Percentiles rank a stretch among this genome's conserved stretches.
phyloP scores from a whole-genome alignment of 2,113 vertebrate species.

The Illadopsis cleaveri region DNA sequence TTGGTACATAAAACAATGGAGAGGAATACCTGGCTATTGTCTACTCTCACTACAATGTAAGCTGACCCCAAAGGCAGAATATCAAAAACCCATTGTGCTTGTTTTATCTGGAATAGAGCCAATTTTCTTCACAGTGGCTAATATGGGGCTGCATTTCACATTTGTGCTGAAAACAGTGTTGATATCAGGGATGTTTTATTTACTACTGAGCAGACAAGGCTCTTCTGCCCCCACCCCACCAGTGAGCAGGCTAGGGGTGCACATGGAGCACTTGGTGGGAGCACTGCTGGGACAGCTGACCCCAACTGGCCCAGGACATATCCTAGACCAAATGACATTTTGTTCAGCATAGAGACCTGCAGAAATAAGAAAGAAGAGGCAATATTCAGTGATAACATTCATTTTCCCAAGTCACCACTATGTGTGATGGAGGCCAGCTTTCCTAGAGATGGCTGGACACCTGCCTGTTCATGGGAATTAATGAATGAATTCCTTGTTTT shows the following conservation, averaged over 20 bases:
- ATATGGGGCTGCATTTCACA: background rate
- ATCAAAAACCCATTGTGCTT: background rate
- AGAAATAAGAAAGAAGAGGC: background rate
- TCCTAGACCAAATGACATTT: background rate
- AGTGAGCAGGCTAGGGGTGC: background rate
- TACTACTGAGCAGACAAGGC: background rate
- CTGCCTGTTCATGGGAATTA: background rate
- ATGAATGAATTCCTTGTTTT: background rate
- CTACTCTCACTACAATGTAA: background rate
- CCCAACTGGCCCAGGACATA: background rate
- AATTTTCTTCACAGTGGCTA: background rate
- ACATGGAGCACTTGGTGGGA: background rate
- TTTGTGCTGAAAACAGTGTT: background rate
- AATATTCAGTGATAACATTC: rapidly evolving
- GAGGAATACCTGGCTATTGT: background rate
- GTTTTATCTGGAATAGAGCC: background rate
- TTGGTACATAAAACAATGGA: background rate
- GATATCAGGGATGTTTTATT: background rate
- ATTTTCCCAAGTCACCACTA: background rate
- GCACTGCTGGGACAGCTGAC: background rate
- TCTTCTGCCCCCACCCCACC: background rate
- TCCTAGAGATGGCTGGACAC: background rate
- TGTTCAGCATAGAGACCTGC: background rate
- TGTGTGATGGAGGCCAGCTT: background rate
- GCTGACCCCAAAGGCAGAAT: background rate